These are phyloP conservation scores for Sphenodon punctatus DNA, from an alignment of 2,797 vertebrate species.

Conservation along the genomic window DNA sequence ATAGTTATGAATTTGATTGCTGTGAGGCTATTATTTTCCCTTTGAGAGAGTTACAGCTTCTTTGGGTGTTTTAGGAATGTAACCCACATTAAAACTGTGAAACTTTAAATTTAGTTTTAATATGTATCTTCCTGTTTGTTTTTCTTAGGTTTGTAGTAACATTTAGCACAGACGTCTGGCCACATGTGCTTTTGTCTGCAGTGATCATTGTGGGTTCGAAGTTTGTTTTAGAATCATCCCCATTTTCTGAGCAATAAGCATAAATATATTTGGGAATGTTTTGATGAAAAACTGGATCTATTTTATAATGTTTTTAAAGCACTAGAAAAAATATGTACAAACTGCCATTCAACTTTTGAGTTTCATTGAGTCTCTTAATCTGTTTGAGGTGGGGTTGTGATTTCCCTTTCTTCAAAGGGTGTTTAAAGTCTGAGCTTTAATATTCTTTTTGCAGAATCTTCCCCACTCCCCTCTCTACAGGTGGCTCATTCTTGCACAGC, in stretches of 20 bases:
- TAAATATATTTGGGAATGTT: not conserved
- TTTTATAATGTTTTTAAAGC: not conserved
- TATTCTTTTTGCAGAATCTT: not conserved
- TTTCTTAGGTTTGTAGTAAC: not conserved
- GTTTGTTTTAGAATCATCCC: conserved; percentile 9
- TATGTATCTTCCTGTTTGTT: conserved; percentile 34
- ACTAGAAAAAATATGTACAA: too few relatives aligned
- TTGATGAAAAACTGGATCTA: not conserved
- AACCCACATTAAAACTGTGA: conserved; percentile 7
- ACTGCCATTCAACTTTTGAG: too few relatives aligned
- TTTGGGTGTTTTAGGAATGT: conserved; percentile 30
- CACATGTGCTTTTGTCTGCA: not conserved
- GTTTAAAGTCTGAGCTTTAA: not conserved
- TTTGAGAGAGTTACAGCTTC: too few relatives aligned
- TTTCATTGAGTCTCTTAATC: too few relatives aligned
- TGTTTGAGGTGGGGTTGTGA: too few relatives aligned
- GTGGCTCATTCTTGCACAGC: too few relatives aligned
- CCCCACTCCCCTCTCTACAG: too few relatives aligned
- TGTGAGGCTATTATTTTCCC: fast-evolving
- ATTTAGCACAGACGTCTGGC: not conserved
- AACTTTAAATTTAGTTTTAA: conserved; percentile 28
- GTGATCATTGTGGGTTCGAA: conserved; percentile 19
- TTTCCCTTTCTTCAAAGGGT: not conserved
- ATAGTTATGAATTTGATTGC: not conserved
- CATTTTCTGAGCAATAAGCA: not conserved